Conservation (phyloP, 2,888 invertebrate species). For the Aelia acuminata region DNA sequence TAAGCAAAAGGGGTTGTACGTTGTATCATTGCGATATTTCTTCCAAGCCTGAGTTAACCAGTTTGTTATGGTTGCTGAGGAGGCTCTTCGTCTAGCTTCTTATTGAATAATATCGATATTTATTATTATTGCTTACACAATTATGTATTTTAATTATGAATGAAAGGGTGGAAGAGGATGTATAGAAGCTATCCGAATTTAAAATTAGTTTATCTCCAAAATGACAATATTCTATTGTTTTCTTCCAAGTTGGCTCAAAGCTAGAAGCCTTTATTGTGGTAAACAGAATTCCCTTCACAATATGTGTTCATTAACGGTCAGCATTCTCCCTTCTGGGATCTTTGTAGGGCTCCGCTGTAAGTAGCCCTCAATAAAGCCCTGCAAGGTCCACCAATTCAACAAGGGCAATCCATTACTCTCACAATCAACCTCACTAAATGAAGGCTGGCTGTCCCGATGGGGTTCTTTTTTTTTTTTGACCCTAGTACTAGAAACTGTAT, state of each 20-base stretch:
- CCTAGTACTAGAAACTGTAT: not conserved
- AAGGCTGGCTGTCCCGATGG: not conserved
- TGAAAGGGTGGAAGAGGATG: not conserved
- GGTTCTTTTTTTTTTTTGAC: not conserved
- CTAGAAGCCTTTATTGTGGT: not conserved
- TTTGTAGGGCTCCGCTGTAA: not conserved
- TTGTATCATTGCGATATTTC: no score
- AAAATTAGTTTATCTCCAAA: not conserved
- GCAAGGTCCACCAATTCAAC: not conserved
- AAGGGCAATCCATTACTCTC: not conserved
- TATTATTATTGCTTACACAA: no score
- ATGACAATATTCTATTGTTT: not conserved
- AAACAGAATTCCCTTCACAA: not conserved
- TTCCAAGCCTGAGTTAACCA: no score
- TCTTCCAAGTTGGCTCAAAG: not conserved
- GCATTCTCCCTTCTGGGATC: not conserved
- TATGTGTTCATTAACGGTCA: not conserved
- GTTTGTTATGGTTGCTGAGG: no score
- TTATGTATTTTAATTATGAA: no score
- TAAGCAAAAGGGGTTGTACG: no score
- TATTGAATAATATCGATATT: no score
- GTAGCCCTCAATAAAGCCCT: conserved; percentile 3
- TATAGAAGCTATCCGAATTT: not conserved
- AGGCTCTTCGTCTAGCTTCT: no score
- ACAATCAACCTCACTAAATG: conserved; percentile 10